These are phyloP conservation scores for Stictonetta naevosa DNA, from an alignment of 2,113 vertebrate species.

Conservation along the genomic window DNA sequence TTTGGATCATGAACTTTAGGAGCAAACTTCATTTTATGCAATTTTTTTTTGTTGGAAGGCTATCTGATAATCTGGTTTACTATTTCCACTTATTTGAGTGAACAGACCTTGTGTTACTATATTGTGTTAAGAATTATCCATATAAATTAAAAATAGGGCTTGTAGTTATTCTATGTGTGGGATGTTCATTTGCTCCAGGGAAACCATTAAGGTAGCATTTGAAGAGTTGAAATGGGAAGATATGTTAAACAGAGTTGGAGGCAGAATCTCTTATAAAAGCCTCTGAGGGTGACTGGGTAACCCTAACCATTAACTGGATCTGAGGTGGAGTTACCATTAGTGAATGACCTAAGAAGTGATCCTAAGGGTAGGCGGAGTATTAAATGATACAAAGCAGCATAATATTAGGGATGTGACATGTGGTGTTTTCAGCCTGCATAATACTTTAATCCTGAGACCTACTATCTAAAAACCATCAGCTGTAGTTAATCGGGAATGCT, in stretches of 20 bases:
- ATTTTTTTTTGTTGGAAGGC: not conserved
- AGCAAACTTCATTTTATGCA: not conserved
- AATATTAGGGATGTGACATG: constrained; percentile 4
- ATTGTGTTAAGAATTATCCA: not conserved
- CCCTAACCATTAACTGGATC: not conserved
- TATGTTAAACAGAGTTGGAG: not conserved
- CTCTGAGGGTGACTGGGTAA: not conserved
- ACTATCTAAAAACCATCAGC: constrained; percentile 7
- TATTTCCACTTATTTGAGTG: not conserved
- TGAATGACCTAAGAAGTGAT: not conserved
- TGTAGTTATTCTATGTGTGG: not conserved
- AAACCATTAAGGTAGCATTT: constrained; percentile 7
- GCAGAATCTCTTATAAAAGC: not conserved
- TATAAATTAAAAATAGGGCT: not conserved
- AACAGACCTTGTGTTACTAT: not conserved
- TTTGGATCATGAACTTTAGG: not conserved
- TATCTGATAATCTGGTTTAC: not conserved
- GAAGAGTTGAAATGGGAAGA: not conserved
- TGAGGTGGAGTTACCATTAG: not conserved
- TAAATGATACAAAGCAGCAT: constrained; percentile 4
- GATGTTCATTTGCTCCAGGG: not conserved
- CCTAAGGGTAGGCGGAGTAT: not conserved
- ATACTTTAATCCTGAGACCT: constrained; percentile 46
- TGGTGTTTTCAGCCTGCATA: constrained; percentile 21
- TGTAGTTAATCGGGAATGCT: not conserved